Conservation (phyloP, 2,888 invertebrate species). For the Chymomyza caudatula region DNA sequence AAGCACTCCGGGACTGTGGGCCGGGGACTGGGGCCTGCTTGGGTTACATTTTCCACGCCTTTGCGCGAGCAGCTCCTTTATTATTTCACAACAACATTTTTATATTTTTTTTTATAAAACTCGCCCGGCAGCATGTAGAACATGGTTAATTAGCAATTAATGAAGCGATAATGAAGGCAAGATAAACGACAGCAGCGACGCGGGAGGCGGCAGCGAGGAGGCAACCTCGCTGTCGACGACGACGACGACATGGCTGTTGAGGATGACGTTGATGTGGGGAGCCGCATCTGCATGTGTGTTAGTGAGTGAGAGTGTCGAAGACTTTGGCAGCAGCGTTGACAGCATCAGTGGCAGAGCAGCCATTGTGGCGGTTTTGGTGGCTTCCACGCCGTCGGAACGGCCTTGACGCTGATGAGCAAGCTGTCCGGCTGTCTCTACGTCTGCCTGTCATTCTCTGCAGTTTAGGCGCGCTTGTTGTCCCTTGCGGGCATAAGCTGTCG, state of each 20-base stretch:
- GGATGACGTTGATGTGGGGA: conserved; percentile 11
- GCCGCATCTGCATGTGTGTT: conserved; percentile 11
- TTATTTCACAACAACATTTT: background rate
- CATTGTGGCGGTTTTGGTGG: conserved; percentile 8
- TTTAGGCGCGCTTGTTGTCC: conserved; percentile 25
- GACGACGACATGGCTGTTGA: conserved; percentile 17
- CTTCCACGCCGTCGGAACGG: conserved; percentile 21
- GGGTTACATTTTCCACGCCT: conserved; percentile 64
- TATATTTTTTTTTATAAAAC: conserved; percentile 5
- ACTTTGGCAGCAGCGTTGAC: conserved; percentile 30
- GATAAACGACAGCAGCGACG: conserved; percentile 61
- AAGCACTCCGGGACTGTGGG: background rate
- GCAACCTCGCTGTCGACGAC: too few species aligned
- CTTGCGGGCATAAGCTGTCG: background rate
- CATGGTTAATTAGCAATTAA: conserved; percentile 77
- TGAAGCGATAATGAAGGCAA: conserved; percentile 76
- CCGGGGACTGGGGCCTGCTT: conserved; percentile 1
- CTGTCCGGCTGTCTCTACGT: conserved; percentile 13
- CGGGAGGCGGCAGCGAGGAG: background rate
- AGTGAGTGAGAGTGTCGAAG: conserved; percentile 38
- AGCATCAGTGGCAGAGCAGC: background rate
- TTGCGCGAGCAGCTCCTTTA: conserved; percentile 23
- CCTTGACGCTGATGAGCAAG: conserved; percentile 52
- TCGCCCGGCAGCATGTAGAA: conserved; percentile 63
- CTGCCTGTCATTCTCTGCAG: conserved; percentile 10